Base-by-base conservation (phyloP, 1,140 invertebrate species). In the Saccostrea echinata region DNA sequence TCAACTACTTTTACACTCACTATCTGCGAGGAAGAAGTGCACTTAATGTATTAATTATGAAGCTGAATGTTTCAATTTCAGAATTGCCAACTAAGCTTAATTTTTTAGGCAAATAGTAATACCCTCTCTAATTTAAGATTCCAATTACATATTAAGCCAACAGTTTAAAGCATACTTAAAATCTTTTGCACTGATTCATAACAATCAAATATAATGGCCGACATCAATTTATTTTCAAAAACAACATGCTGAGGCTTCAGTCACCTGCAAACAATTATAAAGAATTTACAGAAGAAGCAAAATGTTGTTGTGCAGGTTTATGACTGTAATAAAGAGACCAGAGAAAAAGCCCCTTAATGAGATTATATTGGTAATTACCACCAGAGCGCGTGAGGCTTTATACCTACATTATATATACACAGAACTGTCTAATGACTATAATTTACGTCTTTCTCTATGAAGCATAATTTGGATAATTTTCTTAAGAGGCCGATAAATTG, bases 401-500 rank as follows among this genome's bases (percentile, higher is more conserved):
- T 27, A 76, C 68, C 68, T 76, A 76, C 68, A 76, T 30, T 76
- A 76, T 76, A 76, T 27, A 76, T 76, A 76, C 68, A 76, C 57
- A 64, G 57, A 64, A 18, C 8, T 64, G 68, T 76, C 68, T 76
- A 76, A 76, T 30, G 27, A 30, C 68, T 76, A 33, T 76, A 76
- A 76, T 76, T 76, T 76, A 76, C 68, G 68, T 76, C 68, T 27
- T 76, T 3, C 27, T 76, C 68, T 76, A 33, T 76, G 68, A 33
- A 76, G 68, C 68, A 76, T 76, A 76, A 76, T 76, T 76, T 76
- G 68, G 68, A 76, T 76, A 76, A 76, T 76, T 76, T 76, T 76
- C 68, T 76, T 76, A 76, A 76, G 68, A 76, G 68, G 68, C 27
- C 68, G 68, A 76, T 76, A 76, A 76, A 76, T 76, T 76, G 68